A percentile compares a stretch with the other conserved stretches of the same genome.
These are phyloP conservation scores for Apogon talboti DNA, from an alignment of 2,797 vertebrate species.

Conservation along the genomic window DNA sequence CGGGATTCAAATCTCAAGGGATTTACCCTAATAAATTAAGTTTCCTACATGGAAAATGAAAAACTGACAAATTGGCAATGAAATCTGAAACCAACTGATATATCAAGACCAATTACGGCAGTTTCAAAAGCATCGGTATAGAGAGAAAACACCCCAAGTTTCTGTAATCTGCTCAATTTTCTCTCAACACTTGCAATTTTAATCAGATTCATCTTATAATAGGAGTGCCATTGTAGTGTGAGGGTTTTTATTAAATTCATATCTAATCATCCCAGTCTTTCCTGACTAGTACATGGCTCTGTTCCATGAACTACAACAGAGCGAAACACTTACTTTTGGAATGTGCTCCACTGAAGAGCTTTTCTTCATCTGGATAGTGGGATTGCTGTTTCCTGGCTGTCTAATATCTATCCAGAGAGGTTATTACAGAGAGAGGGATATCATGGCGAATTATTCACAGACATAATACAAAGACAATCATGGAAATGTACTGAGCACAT, in stretches of 20 bases:
- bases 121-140: not conserved
- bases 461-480: constrained; percentile 60
- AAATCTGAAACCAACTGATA: constrained; percentile 1
- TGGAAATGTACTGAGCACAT: constrained; percentile 54
- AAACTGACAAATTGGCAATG: not conserved
- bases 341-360: constrained; percentile 63
- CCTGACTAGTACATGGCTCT: constrained; percentile 50
- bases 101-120: not conserved
- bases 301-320: constrained; percentile 56
- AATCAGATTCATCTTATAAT: constrained; percentile 41
- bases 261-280: constrained; percentile 62
- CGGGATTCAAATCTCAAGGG: too few species aligned
- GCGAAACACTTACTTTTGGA: constrained; percentile 67
- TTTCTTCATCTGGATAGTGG: constrained; percentile 67
- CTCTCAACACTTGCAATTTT: constrained; percentile 9
- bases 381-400: constrained; percentile 65
- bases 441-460: constrained; percentile 54
- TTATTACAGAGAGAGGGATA: constrained; percentile 59
- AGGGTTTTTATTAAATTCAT: constrained; percentile 45
- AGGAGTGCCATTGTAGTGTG: constrained; percentile 33
- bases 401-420: constrained; percentile 57
- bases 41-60: constrained; percentile 26
- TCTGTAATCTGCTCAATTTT: constrained; percentile 26
- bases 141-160: too few species aligned
- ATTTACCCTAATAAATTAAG: too few species aligned